Base-by-base conservation (phyloP, 23 tunicate genomes). In the Halocynthia aurantium region DNA sequence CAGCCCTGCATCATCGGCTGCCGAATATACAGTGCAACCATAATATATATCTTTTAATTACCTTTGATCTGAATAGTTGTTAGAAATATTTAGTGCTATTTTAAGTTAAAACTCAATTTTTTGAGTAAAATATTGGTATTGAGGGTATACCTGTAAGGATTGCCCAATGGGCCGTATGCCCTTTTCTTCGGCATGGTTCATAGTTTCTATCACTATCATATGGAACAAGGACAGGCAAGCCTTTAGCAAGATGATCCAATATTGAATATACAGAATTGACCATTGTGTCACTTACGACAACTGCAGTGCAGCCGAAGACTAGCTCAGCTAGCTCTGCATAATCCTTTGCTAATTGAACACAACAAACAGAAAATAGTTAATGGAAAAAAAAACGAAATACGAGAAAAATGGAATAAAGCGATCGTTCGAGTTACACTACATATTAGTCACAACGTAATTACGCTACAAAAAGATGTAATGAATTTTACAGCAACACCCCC, bases 91-190 rank as follows among this genome's bases (percentile, higher is more conserved):
- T 31, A 31, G 44, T 31, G 44, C 44, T 31, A 31, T 31, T 31
- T 31, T 2, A 31, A 31, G 44, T 31, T 31, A 31, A 31, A 31
- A 31, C 44, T 31, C 44, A 31, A 31, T 31, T 31, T 31, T 2
- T 31, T 31, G 4, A 1, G 44, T 31, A 31, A 31, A 31, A 58
- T 13, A 58, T 13, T 15, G n/a, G 64, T 58, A n/a, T n/a, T 58
- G 64, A 13, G 22, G 73, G n/a, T 72, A 55, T 54, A 79, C 90
- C 90, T 72, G 90, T 85, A 17, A 80, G 6, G 8, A 85, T 44
- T 50, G 90, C 90, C 90, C 90, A 85, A 54, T 85, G 90, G 40
- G 90, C 90, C 62, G 31, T 72, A 74, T 85, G 90, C 12, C 90
- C 90, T 61, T 80, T 72, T 66, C 56, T 51, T 10, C 40, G 52